These are phyloP conservation scores for cat (Felis catus) DNA, from an alignment of 2,113 vertebrate species.

Conservation along the genomic window F.catus_Fca126_mat1.0 CM031422.1:54334501-54335000, in stretches of 20 bases:
- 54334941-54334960: too few species aligned
- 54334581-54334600: neutral
- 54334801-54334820: too few species aligned
- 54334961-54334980: too few species aligned
- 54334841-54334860: too few species aligned
- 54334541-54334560: neutral
- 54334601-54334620: neutral
- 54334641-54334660: neutral
- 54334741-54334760: neutral
- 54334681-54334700: neutral
- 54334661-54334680: neutral
- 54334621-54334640: neutral
- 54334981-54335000: too few species aligned
- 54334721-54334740: neutral
- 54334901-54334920: too few species aligned
- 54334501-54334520: neutral
- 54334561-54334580: neutral
- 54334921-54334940: too few species aligned
- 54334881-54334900: too few species aligned
- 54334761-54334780: too few species aligned
- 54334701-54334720: neutral
- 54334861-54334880: too few species aligned
- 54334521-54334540: neutral
- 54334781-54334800: too few species aligned
- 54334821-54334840: too few species aligned